phyloP scores from a whole-genome alignment of 2,113 vertebrate genomes.

The Labeo rohita region DNA sequence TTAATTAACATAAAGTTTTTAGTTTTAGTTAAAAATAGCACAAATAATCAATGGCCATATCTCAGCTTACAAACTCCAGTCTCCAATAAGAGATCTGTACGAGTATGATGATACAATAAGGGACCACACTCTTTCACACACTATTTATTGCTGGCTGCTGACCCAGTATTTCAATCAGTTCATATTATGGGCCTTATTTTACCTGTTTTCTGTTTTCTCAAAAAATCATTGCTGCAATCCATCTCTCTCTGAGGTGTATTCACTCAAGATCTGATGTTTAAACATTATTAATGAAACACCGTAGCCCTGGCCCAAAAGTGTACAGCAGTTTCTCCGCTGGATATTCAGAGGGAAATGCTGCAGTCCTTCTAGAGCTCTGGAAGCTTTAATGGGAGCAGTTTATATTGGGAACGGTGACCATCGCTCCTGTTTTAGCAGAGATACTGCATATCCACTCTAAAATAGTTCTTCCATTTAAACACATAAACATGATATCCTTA shows the following conservation, averaged over 20 bases:
- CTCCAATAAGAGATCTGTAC: background rate
- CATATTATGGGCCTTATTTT: background rate
- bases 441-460: background rate
- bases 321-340: background rate
- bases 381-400: slow-evolving; percentile 14
- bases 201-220: background rate
- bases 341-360: slow-evolving; percentile 7
- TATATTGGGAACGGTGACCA: slow-evolving; percentile 21
- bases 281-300: background rate
- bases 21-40: background rate
- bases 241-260: background rate
- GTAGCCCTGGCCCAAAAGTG: background rate
- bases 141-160: background rate
- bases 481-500: background rate
- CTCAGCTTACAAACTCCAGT: background rate
- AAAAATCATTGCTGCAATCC: background rate
- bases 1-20: background rate
- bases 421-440: slow-evolving; percentile 12
- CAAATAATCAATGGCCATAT: background rate
- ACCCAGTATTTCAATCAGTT: background rate
- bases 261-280: background rate
- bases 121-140: background rate
- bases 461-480: background rate
- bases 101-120: background rate
- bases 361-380: background rate